Base-by-base conservation (phyloP, 2,113 vertebrate genomes). In the Morphnarchus princeps region DNA sequence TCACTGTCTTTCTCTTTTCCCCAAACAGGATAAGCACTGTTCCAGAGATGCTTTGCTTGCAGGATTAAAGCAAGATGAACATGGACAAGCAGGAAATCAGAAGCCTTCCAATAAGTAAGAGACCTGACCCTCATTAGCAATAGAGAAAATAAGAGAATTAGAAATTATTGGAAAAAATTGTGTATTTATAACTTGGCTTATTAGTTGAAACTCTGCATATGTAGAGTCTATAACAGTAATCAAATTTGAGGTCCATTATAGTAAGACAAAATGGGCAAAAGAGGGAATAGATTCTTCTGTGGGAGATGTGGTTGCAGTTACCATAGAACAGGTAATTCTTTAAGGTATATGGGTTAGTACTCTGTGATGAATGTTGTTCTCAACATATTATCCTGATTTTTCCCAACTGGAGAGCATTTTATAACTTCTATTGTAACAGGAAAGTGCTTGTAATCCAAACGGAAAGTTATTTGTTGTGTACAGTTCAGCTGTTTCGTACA, bases 31-130 rank as follows among this genome's bases (percentile, higher is more conserved):
- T 98, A 99, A 99, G 88, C 99, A 99, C 98, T 99, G 99, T 98
- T 99, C 99, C 96, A 99, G 99, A 98, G 99, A 99, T 87, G 99
- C 99, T 96, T 98, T 99, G 95, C 98, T 99, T 96, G 99, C 99
- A 92, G 99, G 98, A 97, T 98, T 99, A 97, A 99, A 99, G 96
- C 98, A 99, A 97, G 99, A 99, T 97, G 99, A 99, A 96, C 98
- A 98, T 95, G 98, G 98, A 61, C 99, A 99, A 98, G 97, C 97
- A 98, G 98, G 99, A 98, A 99, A 97, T 98, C 99, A 99, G 96
- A 99, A 99, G 97, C 97, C 99, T 98, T 98, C 99, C 98, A 99
- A 98, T 96, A 98, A 98, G 98, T 99, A 98, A 98, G 98, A 65
- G 69, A 85, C 42, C 72, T 78, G 36, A 90, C 15, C 71, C 58